Evolutionary conservation across 2,113 vertebrate species (phyloP), one percentile per base, ranked within the genome.

Genomic region (Xiphophorus hellerii): DNA sequence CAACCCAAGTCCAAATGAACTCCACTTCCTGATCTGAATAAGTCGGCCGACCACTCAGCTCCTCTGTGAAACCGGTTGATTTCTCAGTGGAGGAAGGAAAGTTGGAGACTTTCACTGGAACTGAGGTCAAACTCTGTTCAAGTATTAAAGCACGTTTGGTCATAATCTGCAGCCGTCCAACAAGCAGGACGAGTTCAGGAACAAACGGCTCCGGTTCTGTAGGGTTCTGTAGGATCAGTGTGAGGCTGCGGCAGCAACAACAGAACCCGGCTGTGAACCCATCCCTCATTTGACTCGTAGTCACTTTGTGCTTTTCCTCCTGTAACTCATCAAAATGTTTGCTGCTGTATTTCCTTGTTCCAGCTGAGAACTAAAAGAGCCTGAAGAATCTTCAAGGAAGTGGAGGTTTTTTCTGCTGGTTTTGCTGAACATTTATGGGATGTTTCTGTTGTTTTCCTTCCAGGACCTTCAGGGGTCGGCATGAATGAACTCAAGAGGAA

Each of bases 401-500:
- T 22, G 1, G 14, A 14, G 0, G 4, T 31, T 9, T 62, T 62
- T 29, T 62, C 61, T 62, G 61, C 28, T 9, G 29, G 29, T 31
- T 20, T 20, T 63, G 62, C 12, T 20, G 9, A 37, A 29, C 9
- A 44, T 44, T 44, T 17, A 44, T 44, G 42, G 42, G 15, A 44
- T 13, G 39, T 48, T 20, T 20, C 7, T 66, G 20, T 90, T 61
- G 89, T 51, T 93, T 84, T 90, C 60, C 92, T 84, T 79, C 29
- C 85, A 99, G 98, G 97, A 89, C 97, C 97, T 20, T 93, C 97
- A 0, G 96, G 97, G 61, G 96, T 99, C 3, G 97, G 98, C 68
- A 75, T 98, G 87, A 98, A 98, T 77, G 98, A 98, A 84, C 95
- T 99, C 12, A 99, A 98, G 89, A 94, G 95, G 90, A 98, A 96